Evolutionary conservation across 53 echinoderm and acorn worm species (phyloP).

Genomic region (Stichopus horrens): DNA sequence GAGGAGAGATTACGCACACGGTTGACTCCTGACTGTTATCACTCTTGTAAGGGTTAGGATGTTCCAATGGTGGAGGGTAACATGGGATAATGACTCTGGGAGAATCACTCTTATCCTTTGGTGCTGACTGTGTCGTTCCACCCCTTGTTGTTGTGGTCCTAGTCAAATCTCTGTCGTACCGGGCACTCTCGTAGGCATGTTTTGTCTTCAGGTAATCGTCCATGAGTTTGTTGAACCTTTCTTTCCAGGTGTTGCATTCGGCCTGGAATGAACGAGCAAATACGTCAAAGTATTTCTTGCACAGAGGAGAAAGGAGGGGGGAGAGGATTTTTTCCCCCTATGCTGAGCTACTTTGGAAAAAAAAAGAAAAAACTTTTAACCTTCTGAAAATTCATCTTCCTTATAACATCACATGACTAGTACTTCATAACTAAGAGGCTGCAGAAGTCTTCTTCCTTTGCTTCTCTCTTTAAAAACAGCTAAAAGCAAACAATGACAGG

Average conservation of each 20-base stretch:
- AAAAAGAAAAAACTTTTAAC: no score
- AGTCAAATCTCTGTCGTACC: constrained; percentile 62
- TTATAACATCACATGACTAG: no score
- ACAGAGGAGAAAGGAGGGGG: no score
- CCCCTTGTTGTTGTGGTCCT: background rate
- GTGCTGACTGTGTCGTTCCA: background rate
- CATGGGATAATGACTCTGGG: background rate
- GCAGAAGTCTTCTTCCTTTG: no score
- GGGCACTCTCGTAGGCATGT: constrained; percentile 69
- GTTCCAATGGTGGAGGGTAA: background rate
- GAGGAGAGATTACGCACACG: background rate
- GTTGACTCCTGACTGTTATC: constrained; percentile 11
- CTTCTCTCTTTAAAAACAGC: no score
- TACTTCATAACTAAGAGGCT: no score
- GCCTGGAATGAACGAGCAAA: constrained; percentile 43
- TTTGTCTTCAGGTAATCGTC: constrained; percentile 77
- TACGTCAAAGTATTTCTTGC: background rate
- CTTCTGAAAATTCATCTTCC: no score
- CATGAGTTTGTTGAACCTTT: constrained; percentile 66
- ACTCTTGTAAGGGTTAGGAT: constrained; percentile 25
- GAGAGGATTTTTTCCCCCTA: no score
- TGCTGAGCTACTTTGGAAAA: no score
- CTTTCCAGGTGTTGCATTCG: constrained; percentile 54
- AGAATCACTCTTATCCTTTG: background rate
- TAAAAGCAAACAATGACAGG: no score